Base-by-base conservation (phyloP, 2,888 invertebrate genomes). In the Leptura quadrifasciata region DNA sequence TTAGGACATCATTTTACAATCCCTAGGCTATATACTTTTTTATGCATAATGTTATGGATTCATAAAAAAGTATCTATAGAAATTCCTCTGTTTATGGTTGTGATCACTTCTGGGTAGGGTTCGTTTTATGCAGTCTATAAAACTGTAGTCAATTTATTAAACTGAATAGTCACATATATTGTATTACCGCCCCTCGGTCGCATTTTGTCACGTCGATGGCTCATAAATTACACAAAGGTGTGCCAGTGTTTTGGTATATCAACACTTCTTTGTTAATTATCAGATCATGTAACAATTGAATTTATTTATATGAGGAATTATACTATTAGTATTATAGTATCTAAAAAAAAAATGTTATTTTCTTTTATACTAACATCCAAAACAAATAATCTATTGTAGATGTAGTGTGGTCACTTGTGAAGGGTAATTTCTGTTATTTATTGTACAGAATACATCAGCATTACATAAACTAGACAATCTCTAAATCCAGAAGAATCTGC, bases 81-180 rank as follows among this genome's bases (percentile, higher is more conserved):
- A 47, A 47, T 47, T 47, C n/a, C n/a, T n/a, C n/a, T 47, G 47
- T 47, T 47, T 47, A 47, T 47, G 47, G 47, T 47, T 47, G 17
- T 47, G 15, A 47, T 47, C n/a, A 47, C 2, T 47, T 47, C n/a
- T 47, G 47, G 47, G 47, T 47, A 47, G 47, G 47, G 47, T 47
- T 47, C 47, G n/a, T n/a, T 47, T 47, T 47, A 47, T 47, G 47
- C 47, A 47, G 47, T 47, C 2, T 15, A 47, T 47, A 47, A 47
- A 47, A 47, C n/a, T 47, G n/a, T n/a, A 47, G 47, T n/a, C n/a
- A 47, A 47, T 47, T 47, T 47, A 47, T 47, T 47, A 47, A n/a
- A n/a, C 47, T 47, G 47, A 47, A n/a, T n/a, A n/a, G 47, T 47
- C 47, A 15, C 15, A 47, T 47, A n/a, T 47, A 47, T 47, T 47